Percentiles rank a stretch among this genome's conserved stretches.
phyloP scores from a whole-genome alignment of 2,797 vertebrate genomes.

The Sebastes steindachneri region DNA sequence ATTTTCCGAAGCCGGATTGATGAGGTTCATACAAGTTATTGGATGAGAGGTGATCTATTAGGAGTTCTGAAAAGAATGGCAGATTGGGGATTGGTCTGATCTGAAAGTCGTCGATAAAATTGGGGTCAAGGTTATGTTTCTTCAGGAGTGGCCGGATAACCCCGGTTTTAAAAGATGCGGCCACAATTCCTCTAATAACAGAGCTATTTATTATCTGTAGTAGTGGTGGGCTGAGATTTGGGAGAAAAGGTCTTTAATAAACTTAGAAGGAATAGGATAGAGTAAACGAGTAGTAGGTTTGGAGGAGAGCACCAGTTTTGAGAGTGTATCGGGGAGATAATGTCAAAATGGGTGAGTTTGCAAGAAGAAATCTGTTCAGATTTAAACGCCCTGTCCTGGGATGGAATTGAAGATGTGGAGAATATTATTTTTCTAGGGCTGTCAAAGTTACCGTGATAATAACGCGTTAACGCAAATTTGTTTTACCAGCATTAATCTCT shows the following conservation, averaged over 20 bases:
- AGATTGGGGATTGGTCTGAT: not conserved
- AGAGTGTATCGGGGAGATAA: not conserved
- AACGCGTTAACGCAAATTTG: too few species aligned
- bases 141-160: not conserved
- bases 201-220: not conserved
- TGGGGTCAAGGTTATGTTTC: too few species aligned
- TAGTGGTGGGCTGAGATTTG: not conserved
- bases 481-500: too few species aligned
- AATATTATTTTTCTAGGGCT: too few species aligned
- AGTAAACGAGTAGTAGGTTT: not conserved
- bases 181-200: not conserved
- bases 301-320: not conserved
- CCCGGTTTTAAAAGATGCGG: not conserved
- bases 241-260: not conserved
- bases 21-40: not conserved
- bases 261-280: not conserved
- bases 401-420: too few species aligned
- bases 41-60: not conserved
- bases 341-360: not conserved
- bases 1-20: not conserved
- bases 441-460: too few species aligned
- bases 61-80: not conserved
- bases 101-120: not conserved
- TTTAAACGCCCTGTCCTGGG: too few species aligned
- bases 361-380: too few species aligned